Percentiles rank a stretch among this genome's conserved stretches.
Conservation (phyloP, 1,140 invertebrate genomes). For the Conus betulinus region DNA sequence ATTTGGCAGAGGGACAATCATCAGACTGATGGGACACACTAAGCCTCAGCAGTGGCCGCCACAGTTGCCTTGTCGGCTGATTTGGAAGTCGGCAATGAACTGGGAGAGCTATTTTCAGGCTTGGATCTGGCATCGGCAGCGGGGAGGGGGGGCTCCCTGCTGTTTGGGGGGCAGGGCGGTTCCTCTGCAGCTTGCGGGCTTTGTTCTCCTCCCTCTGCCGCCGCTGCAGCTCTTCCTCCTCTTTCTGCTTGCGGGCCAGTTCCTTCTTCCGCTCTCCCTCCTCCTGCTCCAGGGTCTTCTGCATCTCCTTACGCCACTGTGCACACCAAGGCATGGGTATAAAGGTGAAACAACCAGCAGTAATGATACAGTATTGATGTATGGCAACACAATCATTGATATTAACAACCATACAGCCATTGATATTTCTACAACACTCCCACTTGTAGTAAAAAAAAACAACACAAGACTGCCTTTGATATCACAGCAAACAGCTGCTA, state of each 20-base stretch:
- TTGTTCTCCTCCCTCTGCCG: conserved; percentile 45
- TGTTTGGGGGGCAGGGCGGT: background rate
- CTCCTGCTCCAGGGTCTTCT: conserved; percentile 60
- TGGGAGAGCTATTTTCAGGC: background rate
- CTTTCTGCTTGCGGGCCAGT: conserved; percentile 57
- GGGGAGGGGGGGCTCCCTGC: background rate
- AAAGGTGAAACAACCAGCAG: no score
- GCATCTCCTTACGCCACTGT: conserved; percentile 72
- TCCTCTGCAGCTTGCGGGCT: background rate
- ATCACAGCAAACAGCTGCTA: no score
- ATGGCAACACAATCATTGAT: no score
- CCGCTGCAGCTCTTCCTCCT: conserved; percentile 62
- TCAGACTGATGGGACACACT: background rate
- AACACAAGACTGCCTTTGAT: no score
- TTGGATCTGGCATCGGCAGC: background rate
- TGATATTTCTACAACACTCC: no score
- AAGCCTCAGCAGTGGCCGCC: background rate
- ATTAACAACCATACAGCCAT: no score
- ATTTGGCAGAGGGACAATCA: no score
- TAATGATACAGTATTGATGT: no score
- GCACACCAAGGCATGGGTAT: background rate
- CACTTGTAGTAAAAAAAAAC: no score
- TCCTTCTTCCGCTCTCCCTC: conserved; percentile 61
- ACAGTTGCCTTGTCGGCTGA: background rate
- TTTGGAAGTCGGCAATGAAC: background rate